These are phyloP conservation scores for Hippocampus zosterae DNA, from an alignment of 2,113 vertebrate species.

Conservation along the genomic window DNA sequence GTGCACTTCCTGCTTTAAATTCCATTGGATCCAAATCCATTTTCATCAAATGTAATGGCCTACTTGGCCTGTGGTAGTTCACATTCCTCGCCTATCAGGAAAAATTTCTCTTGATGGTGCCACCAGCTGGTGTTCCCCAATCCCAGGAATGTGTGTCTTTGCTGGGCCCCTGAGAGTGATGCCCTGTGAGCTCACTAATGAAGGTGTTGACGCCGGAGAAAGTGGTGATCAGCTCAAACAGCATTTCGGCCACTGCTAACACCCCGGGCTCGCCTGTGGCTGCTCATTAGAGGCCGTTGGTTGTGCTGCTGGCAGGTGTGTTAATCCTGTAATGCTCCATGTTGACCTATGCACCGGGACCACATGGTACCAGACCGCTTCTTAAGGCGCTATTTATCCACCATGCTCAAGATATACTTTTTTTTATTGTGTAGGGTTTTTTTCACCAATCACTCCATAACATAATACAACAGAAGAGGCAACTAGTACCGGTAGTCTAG, in stretches of 20 bases:
- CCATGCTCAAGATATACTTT: not conserved
- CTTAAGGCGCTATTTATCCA: conserved; percentile 41
- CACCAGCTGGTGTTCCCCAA: conserved; percentile 41
- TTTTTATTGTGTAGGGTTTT: not conserved
- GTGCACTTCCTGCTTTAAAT: not conserved
- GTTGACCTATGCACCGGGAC: conserved; percentile 53
- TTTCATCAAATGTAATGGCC: conserved; percentile 15
- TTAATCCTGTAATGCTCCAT: conserved; percentile 45
- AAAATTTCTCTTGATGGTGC: conserved; percentile 35
- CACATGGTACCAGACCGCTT: conserved; percentile 48
- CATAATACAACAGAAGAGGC: too few relatives aligned
- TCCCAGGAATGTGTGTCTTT: conserved; percentile 69
- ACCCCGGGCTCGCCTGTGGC: conserved; percentile 28
- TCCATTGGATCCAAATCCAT: not conserved
- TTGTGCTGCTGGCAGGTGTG: conserved; percentile 62
- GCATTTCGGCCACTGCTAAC: conserved; percentile 42
- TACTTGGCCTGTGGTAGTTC: conserved; percentile 11
- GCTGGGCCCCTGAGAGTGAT: conserved; percentile 36
- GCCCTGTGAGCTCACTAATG: conserved; percentile 61
- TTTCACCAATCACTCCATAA: not conserved
- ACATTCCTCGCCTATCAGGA: conserved; percentile 37
- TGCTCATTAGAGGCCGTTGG: conserved; percentile 61
- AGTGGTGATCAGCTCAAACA: conserved; percentile 39
- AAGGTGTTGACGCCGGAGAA: conserved; percentile 56
- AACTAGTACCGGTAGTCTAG: too few relatives aligned